A percentile compares a stretch with the other conserved stretches of the same genome.
Conservation (phyloP, 2,888 invertebrate species). For the Tolmerus cingulatus region DNA sequence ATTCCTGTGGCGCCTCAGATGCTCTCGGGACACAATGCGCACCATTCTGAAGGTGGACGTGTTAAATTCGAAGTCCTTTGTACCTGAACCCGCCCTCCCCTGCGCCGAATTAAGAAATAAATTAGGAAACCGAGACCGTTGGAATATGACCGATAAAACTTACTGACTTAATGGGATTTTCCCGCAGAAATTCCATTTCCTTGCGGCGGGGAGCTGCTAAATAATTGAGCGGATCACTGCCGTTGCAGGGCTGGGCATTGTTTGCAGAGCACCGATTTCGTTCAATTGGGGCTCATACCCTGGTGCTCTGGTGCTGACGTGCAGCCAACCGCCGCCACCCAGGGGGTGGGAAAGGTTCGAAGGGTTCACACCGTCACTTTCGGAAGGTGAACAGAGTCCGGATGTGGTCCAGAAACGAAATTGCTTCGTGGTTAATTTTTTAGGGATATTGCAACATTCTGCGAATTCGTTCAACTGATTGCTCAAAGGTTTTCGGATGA, state of each 20-base stretch:
- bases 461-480: not conserved
- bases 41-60: not conserved
- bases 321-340: not conserved
- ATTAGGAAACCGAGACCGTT: not conserved
- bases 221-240: not conserved
- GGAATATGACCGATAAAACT: not conserved
- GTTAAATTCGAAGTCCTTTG: not conserved
- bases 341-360: not conserved
- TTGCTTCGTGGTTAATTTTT: not conserved
- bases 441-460: not conserved
- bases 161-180: not conserved
- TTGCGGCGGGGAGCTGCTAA: not conserved
- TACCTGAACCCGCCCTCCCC: not conserved
- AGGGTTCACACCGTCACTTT: not conserved
- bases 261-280: not conserved
- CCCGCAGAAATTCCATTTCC: not conserved
- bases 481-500: not conserved
- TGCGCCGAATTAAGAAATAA: conserved; percentile 5
- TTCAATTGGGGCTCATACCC: not conserved
- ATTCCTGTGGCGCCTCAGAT: not conserved
- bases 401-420: not conserved
- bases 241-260: not conserved
- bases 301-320: not conserved
- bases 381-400: not conserved
- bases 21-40: not conserved